These are phyloP conservation scores for Delphinus delphis DNA, from an alignment of 2,113 vertebrate species.

Conservation along the genomic window DNA sequence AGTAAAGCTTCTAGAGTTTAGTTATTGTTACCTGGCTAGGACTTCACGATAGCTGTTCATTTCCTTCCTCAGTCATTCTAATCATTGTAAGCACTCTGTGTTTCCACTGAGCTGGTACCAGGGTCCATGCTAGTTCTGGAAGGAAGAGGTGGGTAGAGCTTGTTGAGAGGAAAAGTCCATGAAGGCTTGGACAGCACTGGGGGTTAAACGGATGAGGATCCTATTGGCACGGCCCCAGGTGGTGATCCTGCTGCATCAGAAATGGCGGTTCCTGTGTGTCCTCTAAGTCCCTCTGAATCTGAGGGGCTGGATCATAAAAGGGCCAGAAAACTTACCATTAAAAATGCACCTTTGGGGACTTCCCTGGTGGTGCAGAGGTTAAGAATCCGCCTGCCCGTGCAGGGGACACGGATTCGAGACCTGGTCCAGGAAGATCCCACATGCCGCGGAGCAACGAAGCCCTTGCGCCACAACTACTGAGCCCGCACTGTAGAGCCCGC, in stretches of 20 bases:
- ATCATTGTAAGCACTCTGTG: background rate
- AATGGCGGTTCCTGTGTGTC: no score
- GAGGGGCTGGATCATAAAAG: rapidly evolving
- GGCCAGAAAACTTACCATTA: background rate
- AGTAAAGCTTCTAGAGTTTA: background rate
- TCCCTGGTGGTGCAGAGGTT: no score
- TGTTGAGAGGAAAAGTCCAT: no score
- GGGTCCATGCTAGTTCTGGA: background rate
- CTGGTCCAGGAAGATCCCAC: no score
- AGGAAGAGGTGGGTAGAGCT: background rate
- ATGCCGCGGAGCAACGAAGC: rapidly evolving
- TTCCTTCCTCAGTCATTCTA: no score
- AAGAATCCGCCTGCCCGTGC: no score
- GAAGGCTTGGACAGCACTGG: no score
- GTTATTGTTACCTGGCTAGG: background rate
- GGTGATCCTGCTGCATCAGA: background rate
- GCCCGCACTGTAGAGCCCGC: rapidly evolving
- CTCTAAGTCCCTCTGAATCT: background rate
- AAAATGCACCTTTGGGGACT: background rate
- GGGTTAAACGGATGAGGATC: no score
- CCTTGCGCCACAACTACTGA: no score
- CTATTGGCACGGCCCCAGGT: rapidly evolving
- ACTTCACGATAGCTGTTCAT: rapidly evolving
- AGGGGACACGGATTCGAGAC: no score
- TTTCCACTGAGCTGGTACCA: no score